Evolutionary conservation across 1,140 invertebrate genomes (phyloP).

Genomic region (Drosophila varians): DNA sequence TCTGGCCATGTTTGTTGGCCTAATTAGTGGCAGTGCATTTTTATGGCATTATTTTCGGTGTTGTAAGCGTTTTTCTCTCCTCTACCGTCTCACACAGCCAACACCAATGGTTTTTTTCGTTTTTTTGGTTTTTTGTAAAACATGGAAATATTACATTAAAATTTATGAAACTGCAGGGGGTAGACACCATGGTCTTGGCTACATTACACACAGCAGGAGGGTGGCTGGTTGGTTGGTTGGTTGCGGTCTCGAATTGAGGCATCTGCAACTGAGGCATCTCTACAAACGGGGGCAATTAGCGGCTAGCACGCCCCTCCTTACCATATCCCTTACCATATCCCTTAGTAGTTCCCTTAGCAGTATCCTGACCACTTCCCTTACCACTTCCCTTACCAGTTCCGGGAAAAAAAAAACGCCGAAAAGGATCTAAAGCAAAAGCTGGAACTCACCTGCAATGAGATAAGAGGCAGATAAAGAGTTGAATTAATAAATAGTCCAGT

Average conservation of each 20-base stretch:
- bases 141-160: constrained; percentile 76
- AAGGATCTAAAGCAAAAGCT: neutral
- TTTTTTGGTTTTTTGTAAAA: constrained; percentile 71
- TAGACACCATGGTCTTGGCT: constrained; percentile 32
- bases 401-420: neutral
- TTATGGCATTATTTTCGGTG: constrained; percentile 79
- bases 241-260: constrained; percentile 38
- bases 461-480: constrained; percentile 39
- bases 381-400: neutral
- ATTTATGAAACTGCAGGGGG: constrained; percentile 66
- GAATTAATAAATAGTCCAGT: constrained; percentile 43
- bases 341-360: too few relatives aligned
- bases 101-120: too few relatives aligned
- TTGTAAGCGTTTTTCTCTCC: constrained; percentile 64
- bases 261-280: constrained; percentile 29
- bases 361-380: too few relatives aligned
- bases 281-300: constrained; percentile 53
- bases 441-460: constrained; percentile 40
- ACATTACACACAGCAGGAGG: constrained; percentile 27
- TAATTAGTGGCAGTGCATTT: constrained; percentile 79
- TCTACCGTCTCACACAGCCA: neutral
- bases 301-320: constrained; percentile 1
- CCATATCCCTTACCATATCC: too few relatives aligned
- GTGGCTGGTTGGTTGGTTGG: neutral
- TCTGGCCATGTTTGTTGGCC: constrained; percentile 69